Base-by-base conservation (phyloP, 2,797 vertebrate species). In the Coluber constrictor region DNA sequence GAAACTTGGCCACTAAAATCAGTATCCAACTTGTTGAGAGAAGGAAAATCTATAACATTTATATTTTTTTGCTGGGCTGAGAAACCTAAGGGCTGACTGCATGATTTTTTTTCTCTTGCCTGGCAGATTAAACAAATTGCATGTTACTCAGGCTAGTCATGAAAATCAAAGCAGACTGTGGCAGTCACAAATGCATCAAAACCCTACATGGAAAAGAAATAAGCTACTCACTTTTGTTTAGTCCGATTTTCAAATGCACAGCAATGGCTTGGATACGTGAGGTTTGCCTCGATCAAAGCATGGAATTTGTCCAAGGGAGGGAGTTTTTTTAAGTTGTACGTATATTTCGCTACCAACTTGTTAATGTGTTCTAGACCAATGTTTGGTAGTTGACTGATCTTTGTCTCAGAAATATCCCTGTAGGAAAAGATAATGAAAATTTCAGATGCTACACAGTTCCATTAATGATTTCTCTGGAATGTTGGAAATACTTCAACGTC, bases 231-330 rank as follows among this genome's bases (percentile, higher is more conserved):
- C 98, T 94, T 97, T 96, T 97, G 95, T 93, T 96, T 97, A 94
- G 97, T 98, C 98, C 98, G 98, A 51, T 98, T 98, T 95, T 98
- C 95, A 95, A 99, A 99, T n/a, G 99, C 99, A 27, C 99, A 99
- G 96, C 99, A 99, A 96, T 99, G 99, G 95, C 99, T 99, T 18
- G 99, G 97, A 96, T 99, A 99, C 51, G 99, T 99, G 95, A 99
- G 98, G 94, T 98, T 98, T 25, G 98, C 99, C 94, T 98, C 98
- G 95, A 97, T 95, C 94, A 99, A 97, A 55, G 98, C 97, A 10
- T 96, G 93, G 93, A 99, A 97, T 95, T 97, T 98, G 57, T 98
- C 98, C 96, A 99, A 97, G 0, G 98, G 98, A n/a, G 99, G 99
- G 86, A 99, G 98, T 90, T 97, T 98, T 97, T 99, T 99, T 90